phyloP scores from a whole-genome alignment of 2,888 invertebrate species.

The Euzophera pinguis region DNA sequence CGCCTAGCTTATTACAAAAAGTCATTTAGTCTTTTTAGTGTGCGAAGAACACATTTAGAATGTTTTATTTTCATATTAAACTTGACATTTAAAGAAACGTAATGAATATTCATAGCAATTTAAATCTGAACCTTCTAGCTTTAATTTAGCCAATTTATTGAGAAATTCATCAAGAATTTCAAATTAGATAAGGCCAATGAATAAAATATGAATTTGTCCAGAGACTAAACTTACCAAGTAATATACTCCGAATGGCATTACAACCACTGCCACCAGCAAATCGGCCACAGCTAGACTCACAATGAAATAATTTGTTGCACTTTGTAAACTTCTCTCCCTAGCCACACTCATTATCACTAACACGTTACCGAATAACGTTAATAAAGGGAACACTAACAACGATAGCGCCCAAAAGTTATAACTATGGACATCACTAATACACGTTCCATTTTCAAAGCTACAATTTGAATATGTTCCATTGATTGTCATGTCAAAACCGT shows the following conservation, averaged over 20 bases:
- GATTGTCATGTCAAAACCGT: conserved; percentile 30
- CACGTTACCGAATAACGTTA: conserved; percentile 97
- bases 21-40: too few species aligned
- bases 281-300: conserved; percentile 98
- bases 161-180: neutral
- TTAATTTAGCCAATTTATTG: neutral
- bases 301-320: conserved; percentile 99
- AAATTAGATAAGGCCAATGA: neutral
- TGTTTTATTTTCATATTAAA: too few species aligned
- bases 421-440: conserved; percentile 54
- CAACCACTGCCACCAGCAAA: conserved; percentile 96
- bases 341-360: conserved; percentile 97
- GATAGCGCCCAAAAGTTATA: conserved; percentile 93
- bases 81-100: too few species aligned
- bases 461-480: conserved; percentile 49
- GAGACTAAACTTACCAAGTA: conserved; percentile 91
- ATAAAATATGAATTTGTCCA: neutral
- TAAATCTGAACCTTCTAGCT: too few species aligned
- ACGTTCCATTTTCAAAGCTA: conserved; percentile 56
- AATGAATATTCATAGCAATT: too few species aligned
- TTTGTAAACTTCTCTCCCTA: conserved; percentile 93
- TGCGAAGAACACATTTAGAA: too few species aligned
- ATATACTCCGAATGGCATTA: conserved; percentile 99
- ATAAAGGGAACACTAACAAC: conserved; percentile 92
- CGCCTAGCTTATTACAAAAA: too few species aligned